Evolutionary conservation across 2,113 vertebrate species (phyloP), one percentile per base, ranked within the genome.

Genomic region (zebrafish (Danio rerio)): DNA sequence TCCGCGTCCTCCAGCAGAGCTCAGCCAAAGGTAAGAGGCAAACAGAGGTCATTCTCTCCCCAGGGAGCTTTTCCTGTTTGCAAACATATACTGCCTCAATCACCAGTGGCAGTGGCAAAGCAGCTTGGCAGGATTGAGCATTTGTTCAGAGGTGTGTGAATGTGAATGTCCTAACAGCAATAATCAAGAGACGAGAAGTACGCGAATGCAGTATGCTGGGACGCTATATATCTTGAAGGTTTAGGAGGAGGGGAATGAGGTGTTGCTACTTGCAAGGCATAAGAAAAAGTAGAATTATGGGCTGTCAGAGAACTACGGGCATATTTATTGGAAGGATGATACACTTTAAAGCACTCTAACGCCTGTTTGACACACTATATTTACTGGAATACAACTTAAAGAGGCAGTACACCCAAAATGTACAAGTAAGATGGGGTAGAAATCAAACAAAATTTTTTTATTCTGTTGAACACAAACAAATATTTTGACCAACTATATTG

Each of bases 181-280:
- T 15, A 40, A 73, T 73, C 49, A 74, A 78, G 42, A 78, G 43
- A 65, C 50, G 13, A 20, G 18, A 76, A 61, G 55, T 10, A 61
- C 47, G 49, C 8, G 47, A 52, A 50, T 2, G 12, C 53, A 43
- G 10, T 9, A 40, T 59, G 73, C 18, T 47, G 11, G 40, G 16
- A 53, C 18, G 16, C 18, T 18, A 75, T 75, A 45, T 75, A 75
- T 45, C 10, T n/a, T 59, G 43, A 21, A 47, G n/a, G 55, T 6
- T 7, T 4, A 9, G 5, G 55, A 12, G 55, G 55, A 45, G 16
- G 16, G 13, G 50, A 40, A 45, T 52, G 49, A 11, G 49, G 49
- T 20, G 47, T 52, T 18, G 21, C 49, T 31, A 31, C 31, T 31
- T 31, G 31, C 31, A 49, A 15, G 70, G 50, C n/a, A 3, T n/a